phyloP scores from a whole-genome alignment of 2,888 invertebrate genomes.

The Plagodis pulveraria region DNA sequence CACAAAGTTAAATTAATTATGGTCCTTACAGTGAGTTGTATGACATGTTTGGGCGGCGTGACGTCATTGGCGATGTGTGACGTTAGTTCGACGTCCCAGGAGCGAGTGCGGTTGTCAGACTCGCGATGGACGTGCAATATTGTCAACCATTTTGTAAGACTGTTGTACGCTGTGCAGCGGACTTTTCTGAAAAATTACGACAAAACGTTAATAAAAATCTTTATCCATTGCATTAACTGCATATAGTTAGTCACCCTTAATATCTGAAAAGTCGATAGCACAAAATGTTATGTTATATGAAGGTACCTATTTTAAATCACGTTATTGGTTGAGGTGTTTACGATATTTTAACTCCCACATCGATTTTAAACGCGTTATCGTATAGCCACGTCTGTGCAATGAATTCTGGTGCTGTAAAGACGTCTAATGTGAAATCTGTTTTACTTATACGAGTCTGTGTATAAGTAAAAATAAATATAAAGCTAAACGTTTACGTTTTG shows the following conservation, averaged over 20 bases:
- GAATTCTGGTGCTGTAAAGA: constrained; percentile 69
- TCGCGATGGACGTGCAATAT: constrained; percentile 49
- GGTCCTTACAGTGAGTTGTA: constrained; percentile 64
- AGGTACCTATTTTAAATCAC: neutral
- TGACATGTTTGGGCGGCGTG: constrained; percentile 54
- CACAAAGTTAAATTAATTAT: neutral
- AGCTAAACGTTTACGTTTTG: no score
- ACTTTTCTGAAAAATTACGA: constrained; percentile 51
- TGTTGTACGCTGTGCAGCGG: constrained; percentile 61
- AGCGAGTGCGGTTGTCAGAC: constrained; percentile 39
- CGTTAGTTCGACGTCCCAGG: constrained; percentile 63
- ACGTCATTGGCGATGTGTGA: constrained; percentile 57
- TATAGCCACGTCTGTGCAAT: constrained; percentile 75
- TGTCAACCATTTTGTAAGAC: constrained; percentile 57
- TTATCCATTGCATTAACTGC: no score
- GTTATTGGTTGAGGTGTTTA: neutral
- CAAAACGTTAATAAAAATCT: no score
- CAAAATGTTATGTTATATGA: no score
- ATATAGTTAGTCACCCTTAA: no score
- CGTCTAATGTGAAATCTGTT: constrained; percentile 69
- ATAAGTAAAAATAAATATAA: no score
- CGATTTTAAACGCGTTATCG: constrained; percentile 56
- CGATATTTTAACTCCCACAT: constrained; percentile 53
- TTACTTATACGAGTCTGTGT: constrained; percentile 51
- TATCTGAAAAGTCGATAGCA: no score